Evolutionary conservation across 2,113 vertebrate genomes (phyloP).

Genomic region (Archilochus colubris): DNA sequence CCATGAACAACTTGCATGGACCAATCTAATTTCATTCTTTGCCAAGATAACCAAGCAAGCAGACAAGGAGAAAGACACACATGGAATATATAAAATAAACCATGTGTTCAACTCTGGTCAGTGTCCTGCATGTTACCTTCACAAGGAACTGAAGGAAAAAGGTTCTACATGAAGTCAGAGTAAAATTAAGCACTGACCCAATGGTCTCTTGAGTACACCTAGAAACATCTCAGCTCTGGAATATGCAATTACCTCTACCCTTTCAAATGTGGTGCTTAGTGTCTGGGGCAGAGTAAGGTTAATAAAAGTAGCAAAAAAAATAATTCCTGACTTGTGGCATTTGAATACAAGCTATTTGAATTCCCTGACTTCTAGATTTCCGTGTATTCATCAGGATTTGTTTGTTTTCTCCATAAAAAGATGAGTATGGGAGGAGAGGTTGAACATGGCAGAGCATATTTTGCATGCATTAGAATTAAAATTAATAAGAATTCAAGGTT

Average conservation of each 20-base stretch:
- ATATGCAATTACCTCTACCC: neutral
- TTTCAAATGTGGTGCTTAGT: neutral
- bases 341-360: constrained; percentile 18
- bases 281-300: neutral
- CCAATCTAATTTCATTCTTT: neutral
- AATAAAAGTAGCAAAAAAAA: constrained; percentile 23
- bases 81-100: neutral
- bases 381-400: neutral
- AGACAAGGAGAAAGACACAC: neutral
- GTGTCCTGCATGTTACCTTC: neutral
- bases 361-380: neutral
- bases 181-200: constrained; percentile 1
- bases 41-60: neutral
- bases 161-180: neutral
- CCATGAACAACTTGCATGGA: neutral
- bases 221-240: neutral
- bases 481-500: neutral
- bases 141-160: neutral
- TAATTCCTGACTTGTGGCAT: neutral
- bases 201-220: neutral
- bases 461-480: neutral
- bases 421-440: neutral
- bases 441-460: neutral
- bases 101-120: neutral
- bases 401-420: neutral